A percentile compares a stretch with the other conserved stretches of the same genome.
Evolutionary conservation across 2,113 vertebrate genomes (phyloP).

Genomic region (Ibidorhyncha struthersii): DNA sequence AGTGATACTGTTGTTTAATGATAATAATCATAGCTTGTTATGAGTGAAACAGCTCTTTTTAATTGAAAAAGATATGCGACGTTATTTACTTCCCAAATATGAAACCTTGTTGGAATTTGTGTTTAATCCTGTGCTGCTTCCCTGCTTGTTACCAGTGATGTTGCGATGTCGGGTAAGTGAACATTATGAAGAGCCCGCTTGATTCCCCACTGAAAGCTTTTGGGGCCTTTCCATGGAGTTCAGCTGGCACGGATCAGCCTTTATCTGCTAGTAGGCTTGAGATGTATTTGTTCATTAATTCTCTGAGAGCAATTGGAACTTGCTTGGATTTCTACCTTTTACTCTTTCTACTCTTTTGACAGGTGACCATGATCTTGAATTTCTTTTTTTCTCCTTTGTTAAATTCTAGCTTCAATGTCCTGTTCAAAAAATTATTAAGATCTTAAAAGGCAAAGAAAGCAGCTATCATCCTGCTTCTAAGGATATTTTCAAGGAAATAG

Average conservation of each 20-base stretch:
- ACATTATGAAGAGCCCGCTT: neutral
- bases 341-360: neutral
- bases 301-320: neutral
- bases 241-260: neutral
- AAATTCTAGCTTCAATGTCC: conserved; percentile 76
- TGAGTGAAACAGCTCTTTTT: neutral
- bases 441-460: conserved; percentile 80
- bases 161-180: neutral
- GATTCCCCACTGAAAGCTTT: neutral
- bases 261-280: neutral
- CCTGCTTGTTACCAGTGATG: neutral
- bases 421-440: conserved; percentile 75
- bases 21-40: neutral
- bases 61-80: neutral
- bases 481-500: conserved; percentile 68
- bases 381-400: neutral
- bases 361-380: neutral
- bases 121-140: neutral
- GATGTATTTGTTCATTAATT: neutral
- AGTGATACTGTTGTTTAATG: neutral
- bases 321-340: neutral
- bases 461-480: conserved; percentile 81
- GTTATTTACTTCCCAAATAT: neutral
- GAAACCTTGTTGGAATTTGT: neutral
- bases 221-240: neutral